These are phyloP conservation scores for Eudemis profundana DNA, from an alignment of 2,888 invertebrate genomes.

Conservation along the genomic window DNA sequence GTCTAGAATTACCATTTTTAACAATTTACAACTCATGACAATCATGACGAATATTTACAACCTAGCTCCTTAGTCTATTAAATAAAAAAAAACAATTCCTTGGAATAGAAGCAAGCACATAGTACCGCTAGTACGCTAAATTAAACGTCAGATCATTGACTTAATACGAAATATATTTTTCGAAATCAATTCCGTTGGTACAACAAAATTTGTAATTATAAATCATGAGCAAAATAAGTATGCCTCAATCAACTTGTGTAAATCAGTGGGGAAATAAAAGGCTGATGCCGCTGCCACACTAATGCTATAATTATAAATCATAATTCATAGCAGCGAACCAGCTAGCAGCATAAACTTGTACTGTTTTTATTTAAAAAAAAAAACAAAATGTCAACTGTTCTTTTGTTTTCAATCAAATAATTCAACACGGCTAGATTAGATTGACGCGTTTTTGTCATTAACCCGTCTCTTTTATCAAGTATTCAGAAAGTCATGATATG, in stretches of 20 bases:
- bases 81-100: constrained; percentile 59
- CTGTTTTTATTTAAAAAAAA: too few relatives aligned
- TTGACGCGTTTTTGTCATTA: too few relatives aligned
- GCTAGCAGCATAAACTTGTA: too few relatives aligned
- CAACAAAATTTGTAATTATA: constrained; percentile 35
- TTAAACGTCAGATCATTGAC: constrained; percentile 59
- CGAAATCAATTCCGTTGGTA: constrained; percentile 42
- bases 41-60: constrained; percentile 80
- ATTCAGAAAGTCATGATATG: too few relatives aligned
- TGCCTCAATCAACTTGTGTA: not conserved
- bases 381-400: too few relatives aligned
- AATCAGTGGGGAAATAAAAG: constrained; percentile 12
- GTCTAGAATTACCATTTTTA: constrained; percentile 67
- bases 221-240: constrained; percentile 7
- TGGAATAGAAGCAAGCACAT: constrained; percentile 54
- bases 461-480: too few relatives aligned
- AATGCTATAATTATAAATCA: too few relatives aligned
- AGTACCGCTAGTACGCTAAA: constrained; percentile 41
- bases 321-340: not conserved
- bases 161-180: constrained; percentile 25
- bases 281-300: not conserved
- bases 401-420: too few relatives aligned
- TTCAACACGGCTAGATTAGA: too few relatives aligned
- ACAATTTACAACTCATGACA: constrained; percentile 73
- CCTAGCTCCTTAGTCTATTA: constrained; percentile 54